Evolutionary conservation across 1,140 invertebrate genomes (phyloP).

Genomic region (Phthorimaea operculella): DNA sequence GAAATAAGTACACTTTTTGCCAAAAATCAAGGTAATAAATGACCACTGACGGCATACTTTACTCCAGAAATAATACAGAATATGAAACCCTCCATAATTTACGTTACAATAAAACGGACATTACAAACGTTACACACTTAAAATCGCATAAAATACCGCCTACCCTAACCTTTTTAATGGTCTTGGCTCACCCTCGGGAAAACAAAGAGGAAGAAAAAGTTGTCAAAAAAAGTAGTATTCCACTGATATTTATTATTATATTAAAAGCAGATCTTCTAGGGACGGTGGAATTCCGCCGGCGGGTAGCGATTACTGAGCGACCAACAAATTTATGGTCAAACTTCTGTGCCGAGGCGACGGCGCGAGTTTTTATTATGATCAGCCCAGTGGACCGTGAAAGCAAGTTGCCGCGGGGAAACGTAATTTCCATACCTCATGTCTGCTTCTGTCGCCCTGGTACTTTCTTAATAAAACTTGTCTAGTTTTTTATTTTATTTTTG

Average conservation of each 20-base stretch:
- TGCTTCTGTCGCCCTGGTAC: conserved; percentile 59
- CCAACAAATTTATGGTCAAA: conserved; percentile 70
- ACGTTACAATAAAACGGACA: conserved; percentile 39
- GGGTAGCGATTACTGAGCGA: conserved; percentile 54
- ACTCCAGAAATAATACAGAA: neutral
- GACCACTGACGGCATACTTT: neutral
- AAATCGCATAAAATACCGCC: conserved; percentile 58
- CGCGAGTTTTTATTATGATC: conserved; percentile 70
- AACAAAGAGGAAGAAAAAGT: conserved; percentile 54
- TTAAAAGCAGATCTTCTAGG: conserved; percentile 58
- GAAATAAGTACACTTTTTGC: no score
- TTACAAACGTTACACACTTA: conserved; percentile 58
- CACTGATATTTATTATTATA: conserved; percentile 64
- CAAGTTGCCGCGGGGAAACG: conserved; percentile 58
- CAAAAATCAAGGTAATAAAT: neutral
- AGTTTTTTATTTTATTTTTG: conserved; percentile 6
- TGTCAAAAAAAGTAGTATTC: conserved; percentile 57
- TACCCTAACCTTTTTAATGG: conserved; percentile 63
- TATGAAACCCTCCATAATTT: conserved; percentile 21
- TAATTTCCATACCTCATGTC: conserved; percentile 67
- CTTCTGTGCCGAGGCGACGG: conserved; percentile 63
- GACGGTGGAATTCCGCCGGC: conserved; percentile 47
- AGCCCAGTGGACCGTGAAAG: conserved; percentile 69
- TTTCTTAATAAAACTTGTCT: conserved; percentile 60
- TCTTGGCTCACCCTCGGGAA: conserved; percentile 46